A percentile compares a stretch with the other conserved stretches of the same genome.
Evolutionary conservation across 2,113 vertebrate species (phyloP).

Genomic region (Phaethon lepturus): DNA sequence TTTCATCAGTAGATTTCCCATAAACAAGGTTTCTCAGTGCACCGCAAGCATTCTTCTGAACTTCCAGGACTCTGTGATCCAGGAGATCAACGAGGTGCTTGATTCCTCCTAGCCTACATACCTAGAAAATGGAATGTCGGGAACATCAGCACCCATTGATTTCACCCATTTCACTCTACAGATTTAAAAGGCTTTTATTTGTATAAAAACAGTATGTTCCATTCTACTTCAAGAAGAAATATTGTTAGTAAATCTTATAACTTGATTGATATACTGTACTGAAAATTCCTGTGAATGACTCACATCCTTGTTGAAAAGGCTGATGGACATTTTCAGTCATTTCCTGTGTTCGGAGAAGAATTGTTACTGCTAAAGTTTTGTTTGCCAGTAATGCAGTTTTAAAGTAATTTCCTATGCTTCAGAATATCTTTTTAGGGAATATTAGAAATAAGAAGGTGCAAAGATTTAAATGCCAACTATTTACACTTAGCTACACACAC

Average conservation of each 20-base stretch:
- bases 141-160: background rate
- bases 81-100: constrained; percentile 95
- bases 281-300: background rate
- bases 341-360: background rate
- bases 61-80: constrained; percentile 93
- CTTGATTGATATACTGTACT: background rate
- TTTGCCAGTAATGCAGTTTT: background rate
- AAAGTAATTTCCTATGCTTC: background rate
- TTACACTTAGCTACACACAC: background rate
- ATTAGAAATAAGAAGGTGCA: background rate
- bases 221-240: background rate
- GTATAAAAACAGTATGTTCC: background rate
- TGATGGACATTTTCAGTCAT: background rate
- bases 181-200: background rate
- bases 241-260: background rate
- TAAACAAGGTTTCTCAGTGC: constrained; percentile 95
- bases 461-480: background rate
- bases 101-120: constrained; percentile 92
- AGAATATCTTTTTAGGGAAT: background rate
- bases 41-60: constrained; percentile 95
- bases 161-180: background rate
- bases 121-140: constrained; percentile 63
- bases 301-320: background rate
- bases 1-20: constrained; percentile 94
- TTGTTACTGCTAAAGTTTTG: background rate